Conservation (phyloP, 2,113 vertebrate species). For the Carollia perspicillata region DNA sequence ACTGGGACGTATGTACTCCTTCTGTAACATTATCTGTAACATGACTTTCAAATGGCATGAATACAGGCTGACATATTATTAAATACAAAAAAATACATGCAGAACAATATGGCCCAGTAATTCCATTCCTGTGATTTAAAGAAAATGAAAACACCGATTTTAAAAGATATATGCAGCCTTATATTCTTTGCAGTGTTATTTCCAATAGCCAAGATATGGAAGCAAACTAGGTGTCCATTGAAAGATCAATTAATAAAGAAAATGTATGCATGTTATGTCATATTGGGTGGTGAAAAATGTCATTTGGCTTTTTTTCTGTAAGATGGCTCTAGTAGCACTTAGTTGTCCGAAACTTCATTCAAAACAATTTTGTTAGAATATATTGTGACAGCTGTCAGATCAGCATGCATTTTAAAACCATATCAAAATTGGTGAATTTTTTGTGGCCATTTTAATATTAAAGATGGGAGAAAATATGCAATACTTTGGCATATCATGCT, state of each 20-base stretch:
- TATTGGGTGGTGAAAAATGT: too few species aligned
- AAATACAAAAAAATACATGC: not conserved
- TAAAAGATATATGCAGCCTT: not conserved
- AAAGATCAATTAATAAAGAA: not conserved
- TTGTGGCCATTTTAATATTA: too few species aligned
- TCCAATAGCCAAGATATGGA: not conserved
- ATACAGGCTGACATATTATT: not conserved
- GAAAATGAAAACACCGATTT: not conserved
- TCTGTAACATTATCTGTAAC: not conserved
- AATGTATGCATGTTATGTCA: not conserved
- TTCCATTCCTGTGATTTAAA: not conserved
- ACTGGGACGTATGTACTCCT: not conserved
- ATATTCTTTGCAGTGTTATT: not conserved
- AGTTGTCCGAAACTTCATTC: too few species aligned
- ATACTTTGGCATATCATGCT: too few species aligned
- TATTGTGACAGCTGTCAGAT: too few species aligned
- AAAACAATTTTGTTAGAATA: too few species aligned
- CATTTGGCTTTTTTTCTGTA: too few species aligned
- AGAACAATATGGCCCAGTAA: not conserved
- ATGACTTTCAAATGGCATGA: slow-evolving; percentile 5
- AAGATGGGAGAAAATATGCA: too few species aligned
- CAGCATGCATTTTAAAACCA: too few species aligned
- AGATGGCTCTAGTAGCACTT: too few species aligned
- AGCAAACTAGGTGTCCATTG: not conserved
- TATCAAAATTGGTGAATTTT: too few species aligned